Evolutionary conservation across 2,113 vertebrate species (phyloP).

Genomic region (Phodopus roborovskii): DNA sequence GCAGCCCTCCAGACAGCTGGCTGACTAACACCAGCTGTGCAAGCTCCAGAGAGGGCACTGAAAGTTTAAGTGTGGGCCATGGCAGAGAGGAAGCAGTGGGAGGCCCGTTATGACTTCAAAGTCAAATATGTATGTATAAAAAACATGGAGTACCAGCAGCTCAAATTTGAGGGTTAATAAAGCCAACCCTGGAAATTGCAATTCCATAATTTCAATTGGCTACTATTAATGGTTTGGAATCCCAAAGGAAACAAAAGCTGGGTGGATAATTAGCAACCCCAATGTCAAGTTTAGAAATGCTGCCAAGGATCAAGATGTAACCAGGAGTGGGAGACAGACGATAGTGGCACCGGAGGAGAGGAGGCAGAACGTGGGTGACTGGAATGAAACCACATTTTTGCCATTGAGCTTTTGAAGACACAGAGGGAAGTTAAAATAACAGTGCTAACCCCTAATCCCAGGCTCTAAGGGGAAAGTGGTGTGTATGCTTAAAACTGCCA

Average conservation of each 20-base stretch:
- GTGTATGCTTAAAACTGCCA: not conserved
- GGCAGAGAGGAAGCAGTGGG: not conserved
- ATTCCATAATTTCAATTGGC: not conserved
- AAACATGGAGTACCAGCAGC: not conserved
- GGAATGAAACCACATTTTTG: conserved; percentile 30
- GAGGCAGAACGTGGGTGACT: not conserved
- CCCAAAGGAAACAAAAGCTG: not conserved
- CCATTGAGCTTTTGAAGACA: not conserved
- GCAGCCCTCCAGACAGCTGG: not conserved
- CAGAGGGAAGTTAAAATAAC: not conserved
- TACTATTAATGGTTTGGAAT: not conserved
- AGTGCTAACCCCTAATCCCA: not conserved
- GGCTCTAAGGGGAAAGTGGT: not conserved
- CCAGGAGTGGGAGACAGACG: not conserved
- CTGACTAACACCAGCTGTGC: not conserved
- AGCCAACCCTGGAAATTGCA: conserved; percentile 1
- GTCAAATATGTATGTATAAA: not conserved
- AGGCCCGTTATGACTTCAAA: not conserved
- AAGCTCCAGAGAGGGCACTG: not conserved
- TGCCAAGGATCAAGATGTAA: not conserved
- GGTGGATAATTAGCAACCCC: not conserved
- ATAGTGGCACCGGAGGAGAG: not conserved
- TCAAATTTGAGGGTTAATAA: not conserved
- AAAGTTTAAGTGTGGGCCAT: conserved; percentile 9
- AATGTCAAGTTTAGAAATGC: conserved; percentile 7